Evolutionary conservation across 2,797 vertebrate species (phyloP).

Genomic region (Botia almorhae): DNA sequence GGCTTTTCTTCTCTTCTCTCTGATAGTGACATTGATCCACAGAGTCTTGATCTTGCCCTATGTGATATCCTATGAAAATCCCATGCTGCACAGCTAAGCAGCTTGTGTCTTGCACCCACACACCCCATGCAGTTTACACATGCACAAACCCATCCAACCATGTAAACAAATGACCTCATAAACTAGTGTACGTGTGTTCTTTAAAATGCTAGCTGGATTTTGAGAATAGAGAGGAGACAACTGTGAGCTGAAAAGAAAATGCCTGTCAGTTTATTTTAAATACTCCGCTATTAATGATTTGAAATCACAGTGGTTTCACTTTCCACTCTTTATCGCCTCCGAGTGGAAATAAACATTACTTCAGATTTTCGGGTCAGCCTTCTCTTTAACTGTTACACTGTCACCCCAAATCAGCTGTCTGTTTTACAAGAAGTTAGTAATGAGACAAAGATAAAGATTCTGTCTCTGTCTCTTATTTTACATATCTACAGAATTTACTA

Average conservation of each 20-base stretch:
- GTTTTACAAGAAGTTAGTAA: not conserved
- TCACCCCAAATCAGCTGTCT: not conserved
- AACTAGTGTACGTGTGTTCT: not conserved
- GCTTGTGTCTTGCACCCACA: constrained; percentile 26
- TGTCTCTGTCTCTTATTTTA: too few species aligned
- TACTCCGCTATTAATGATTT: not conserved
- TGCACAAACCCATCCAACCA: not conserved
- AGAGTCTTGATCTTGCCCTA: constrained; percentile 50
- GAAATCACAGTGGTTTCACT: not conserved
- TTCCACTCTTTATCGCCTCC: constrained; percentile 26
- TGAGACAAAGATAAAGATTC: too few species aligned
- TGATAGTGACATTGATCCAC: constrained; percentile 52
- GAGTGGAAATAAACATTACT: constrained; percentile 5
- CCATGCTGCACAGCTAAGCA: constrained; percentile 46
- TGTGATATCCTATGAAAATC: constrained; percentile 40
- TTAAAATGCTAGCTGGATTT: not conserved
- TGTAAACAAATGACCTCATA: not conserved
- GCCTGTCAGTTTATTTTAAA: not conserved
- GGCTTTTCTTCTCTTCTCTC: constrained; percentile 24
- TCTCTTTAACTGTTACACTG: not conserved
- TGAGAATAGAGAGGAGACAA: too few species aligned
- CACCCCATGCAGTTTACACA: not conserved
- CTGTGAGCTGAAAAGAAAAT: not conserved
- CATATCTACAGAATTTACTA: too few species aligned
- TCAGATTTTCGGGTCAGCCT: not conserved